Base-by-base conservation (phyloP, 2,888 invertebrate genomes). In the Dexiosoma caninum region DNA sequence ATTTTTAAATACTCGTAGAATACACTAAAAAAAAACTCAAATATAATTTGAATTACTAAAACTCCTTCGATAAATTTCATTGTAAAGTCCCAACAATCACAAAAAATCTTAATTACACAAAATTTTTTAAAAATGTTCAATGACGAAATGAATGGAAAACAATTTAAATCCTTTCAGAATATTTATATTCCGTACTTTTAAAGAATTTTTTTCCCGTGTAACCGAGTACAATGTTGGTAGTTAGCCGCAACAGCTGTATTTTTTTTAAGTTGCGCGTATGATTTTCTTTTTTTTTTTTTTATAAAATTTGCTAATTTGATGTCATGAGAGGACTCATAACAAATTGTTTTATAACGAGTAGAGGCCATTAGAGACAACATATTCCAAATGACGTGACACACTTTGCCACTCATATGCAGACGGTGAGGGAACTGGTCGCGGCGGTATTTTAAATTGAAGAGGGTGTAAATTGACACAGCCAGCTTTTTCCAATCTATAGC, bases 311-410 rank as follows among this genome's bases (percentile, higher is more conserved):
- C 23, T 51, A 71, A 51, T 51, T 42, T 37, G 32, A 30, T 71
- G 70, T 71, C 46, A 66, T 76, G 46, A 55, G 62, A 72, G 64
- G 72, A 77, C 77, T 72, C 62, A 81, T 77, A 72, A 72, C 77
- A 81, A 81, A 81, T 81, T 35, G 67, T 72, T 81, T 77, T 77
- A 62, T 77, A 81, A 72, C 77, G 67, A 77, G 60, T 67, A 40
- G 30, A 77, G 72, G 72, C 57, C 62, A 69, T 72, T 60, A 75
- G 57, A 59, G 55, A 12, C 40, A 55, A 66, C 42, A 70, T 57
- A 40, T 9, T 35, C 9, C 12, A 55, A 35, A 55, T 23, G 49
- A 1, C 10, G 10, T 3, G 12, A 32, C 10, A 10, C 16, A 16
- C 1, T 9, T 4, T 37, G 4, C 16, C 44, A 16, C 19, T n/a